Conservation (phyloP, 2,797 vertebrate genomes). For the Siniperca scherzeri region DNA sequence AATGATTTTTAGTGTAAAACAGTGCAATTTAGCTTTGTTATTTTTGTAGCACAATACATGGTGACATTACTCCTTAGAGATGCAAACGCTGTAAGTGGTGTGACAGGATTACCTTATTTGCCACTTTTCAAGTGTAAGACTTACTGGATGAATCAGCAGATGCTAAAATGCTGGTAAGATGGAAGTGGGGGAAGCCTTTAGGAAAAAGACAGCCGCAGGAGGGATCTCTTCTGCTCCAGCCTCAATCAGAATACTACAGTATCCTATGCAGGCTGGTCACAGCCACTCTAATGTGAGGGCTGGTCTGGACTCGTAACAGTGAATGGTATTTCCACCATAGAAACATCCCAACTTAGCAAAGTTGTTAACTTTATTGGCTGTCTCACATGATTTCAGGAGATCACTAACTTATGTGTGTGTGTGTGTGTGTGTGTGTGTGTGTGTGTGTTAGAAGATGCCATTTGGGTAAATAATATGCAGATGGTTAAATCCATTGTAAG, state of each 20-base stretch:
- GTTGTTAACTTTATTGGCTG: conserved; percentile 30
- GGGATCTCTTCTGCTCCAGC: neutral
- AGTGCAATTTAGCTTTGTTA: no score
- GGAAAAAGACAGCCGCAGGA: no score
- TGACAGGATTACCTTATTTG: no score
- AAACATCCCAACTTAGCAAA: neutral
- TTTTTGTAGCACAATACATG: no score
- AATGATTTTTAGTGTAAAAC: no score
- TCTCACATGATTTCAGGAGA: conserved; percentile 39
- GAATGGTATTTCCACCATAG: conserved; percentile 1
- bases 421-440: neutral
- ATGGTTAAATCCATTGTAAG: neutral
- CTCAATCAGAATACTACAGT: neutral
- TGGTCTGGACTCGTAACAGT: neutral
- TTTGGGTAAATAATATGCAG: neutral
- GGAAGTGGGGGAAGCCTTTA: no score
- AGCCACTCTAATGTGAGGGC: neutral
- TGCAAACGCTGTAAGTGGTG: no score
- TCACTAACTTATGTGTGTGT: neutral
- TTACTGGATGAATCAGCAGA: no score
- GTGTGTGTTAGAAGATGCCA: neutral
- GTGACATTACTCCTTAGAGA: no score
- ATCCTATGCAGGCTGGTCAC: neutral
- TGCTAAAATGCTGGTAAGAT: no score
- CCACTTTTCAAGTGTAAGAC: no score